Conservation (phyloP, 2,113 vertebrate species). For the Lipophrys pholis region DNA sequence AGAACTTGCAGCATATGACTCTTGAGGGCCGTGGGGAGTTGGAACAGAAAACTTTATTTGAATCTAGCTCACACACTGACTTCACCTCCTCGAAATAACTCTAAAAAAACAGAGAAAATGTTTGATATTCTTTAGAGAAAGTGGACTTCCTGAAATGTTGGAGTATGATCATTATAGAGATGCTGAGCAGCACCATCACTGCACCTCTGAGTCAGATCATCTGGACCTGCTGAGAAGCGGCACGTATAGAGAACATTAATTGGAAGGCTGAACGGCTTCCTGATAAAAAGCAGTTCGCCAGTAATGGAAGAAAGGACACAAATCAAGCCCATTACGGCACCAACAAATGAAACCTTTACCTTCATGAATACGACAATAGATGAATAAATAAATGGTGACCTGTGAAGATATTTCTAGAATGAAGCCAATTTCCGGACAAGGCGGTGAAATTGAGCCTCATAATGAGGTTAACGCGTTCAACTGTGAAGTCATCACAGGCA, state of each 20-base stretch:
- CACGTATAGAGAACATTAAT: slow-evolving; percentile 17
- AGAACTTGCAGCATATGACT: background rate
- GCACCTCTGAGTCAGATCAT: slow-evolving; percentile 7
- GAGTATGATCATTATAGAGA: slow-evolving; percentile 8
- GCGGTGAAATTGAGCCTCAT: background rate
- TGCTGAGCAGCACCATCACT: background rate
- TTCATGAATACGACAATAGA: slow-evolving; percentile 29
- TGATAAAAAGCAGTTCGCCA: slow-evolving; percentile 13
- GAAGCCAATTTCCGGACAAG: background rate
- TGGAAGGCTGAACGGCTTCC: slow-evolving; percentile 25
- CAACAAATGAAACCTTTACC: slow-evolving; percentile 1
- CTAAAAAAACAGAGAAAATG: too few relatives aligned
- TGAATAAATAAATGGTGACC: background rate
- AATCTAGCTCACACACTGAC: too few relatives aligned
- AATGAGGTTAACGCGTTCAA: slow-evolving; percentile 23
- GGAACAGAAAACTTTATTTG: too few relatives aligned
- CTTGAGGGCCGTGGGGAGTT: too few relatives aligned
- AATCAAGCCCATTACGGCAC: slow-evolving; percentile 24
- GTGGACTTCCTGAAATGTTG: slow-evolving; percentile 9
- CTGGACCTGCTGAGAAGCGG: slow-evolving; percentile 27
- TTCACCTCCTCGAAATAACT: too few relatives aligned
- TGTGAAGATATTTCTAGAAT: background rate
- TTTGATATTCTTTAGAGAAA: background rate
- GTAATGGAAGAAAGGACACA: slow-evolving; percentile 14
- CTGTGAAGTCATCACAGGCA: slow-evolving; percentile 37